A percentile compares a stretch with the other conserved stretches of the same genome.
phyloP scores from a whole-genome alignment of 1,140 invertebrate genomes.

The Leptinotarsa defecta region DNA sequence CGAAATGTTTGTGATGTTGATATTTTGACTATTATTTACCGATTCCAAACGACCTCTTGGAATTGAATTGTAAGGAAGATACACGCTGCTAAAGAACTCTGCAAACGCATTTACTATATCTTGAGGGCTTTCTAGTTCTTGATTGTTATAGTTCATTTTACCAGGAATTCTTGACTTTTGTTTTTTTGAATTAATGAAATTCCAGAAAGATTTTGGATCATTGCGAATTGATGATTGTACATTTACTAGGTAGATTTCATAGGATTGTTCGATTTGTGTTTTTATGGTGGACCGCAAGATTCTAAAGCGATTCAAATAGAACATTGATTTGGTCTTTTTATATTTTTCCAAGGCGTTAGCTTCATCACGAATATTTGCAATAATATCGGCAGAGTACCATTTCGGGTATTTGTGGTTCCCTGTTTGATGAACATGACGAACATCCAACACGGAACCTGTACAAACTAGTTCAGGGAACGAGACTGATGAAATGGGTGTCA shows the following conservation, averaged over 20 bases:
- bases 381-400: too few species aligned
- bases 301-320: slow-evolving; percentile 4
- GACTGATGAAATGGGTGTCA: too few species aligned
- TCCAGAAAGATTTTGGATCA: background rate
- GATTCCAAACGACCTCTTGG: background rate
- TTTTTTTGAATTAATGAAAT: background rate
- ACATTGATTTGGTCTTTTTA: background rate
- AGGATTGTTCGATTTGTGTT: background rate
- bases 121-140: slow-evolving; percentile 15
- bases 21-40: slow-evolving; percentile 8
- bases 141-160: slow-evolving; percentile 7
- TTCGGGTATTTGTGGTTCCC: too few species aligned
- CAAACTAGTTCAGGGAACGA: too few species aligned
- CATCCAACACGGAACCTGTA: too few species aligned
- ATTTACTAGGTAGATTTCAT: too few species aligned
- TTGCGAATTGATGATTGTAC: too few species aligned
- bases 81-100: slow-evolving; percentile 3
- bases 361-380: too few species aligned
- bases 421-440: too few species aligned
- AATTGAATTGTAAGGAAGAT: background rate
- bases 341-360: too few species aligned
- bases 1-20: background rate
- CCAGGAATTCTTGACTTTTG: slow-evolving; percentile 9
- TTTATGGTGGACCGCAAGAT: background rate
- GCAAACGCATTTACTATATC: slow-evolving; percentile 11